Evolutionary conservation across 2,113 vertebrate genomes (phyloP).

Genomic region (Spea multiplicata): DNA sequence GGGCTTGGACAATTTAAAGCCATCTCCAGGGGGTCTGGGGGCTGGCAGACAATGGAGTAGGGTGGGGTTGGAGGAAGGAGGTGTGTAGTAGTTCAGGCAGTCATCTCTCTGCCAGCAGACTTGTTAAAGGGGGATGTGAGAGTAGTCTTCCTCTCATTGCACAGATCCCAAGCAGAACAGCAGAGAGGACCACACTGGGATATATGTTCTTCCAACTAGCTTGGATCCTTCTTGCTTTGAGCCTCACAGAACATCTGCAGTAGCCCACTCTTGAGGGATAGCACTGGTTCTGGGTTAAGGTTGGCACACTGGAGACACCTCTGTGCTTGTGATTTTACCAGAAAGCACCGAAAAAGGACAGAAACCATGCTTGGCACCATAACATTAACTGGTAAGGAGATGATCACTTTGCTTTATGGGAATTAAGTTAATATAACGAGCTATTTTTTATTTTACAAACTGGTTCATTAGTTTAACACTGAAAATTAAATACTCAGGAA

Average conservation of each 20-base stretch:
- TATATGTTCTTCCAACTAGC: not conserved
- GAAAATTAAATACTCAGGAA: no score
- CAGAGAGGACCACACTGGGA: slow-evolving; percentile 31
- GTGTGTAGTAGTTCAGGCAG: slow-evolving; percentile 18
- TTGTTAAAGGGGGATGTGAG: slow-evolving; percentile 38
- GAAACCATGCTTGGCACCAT: slow-evolving; percentile 40
- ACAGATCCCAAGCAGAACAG: slow-evolving; percentile 25
- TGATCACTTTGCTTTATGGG: no score
- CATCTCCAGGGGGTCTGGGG: slow-evolving; percentile 38
- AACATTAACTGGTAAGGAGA: slow-evolving; percentile 38
- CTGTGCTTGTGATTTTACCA: not conserved
- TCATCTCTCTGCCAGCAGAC: slow-evolving; percentile 23
- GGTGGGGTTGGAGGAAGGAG: slow-evolving; percentile 42
- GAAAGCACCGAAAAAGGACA: not conserved
- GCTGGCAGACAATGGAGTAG: slow-evolving; percentile 36
- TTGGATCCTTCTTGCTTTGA: slow-evolving; percentile 3
- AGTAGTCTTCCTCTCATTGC: slow-evolving; percentile 27
- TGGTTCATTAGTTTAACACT: no score
- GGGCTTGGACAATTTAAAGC: slow-evolving; percentile 29
- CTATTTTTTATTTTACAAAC: no score
- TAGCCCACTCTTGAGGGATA: no score
- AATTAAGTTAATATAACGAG: no score
- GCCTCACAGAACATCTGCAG: slow-evolving; percentile 15
- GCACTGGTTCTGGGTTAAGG: not conserved
- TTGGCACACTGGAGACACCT: not conserved